Conservation (phyloP, 35 echinoderm and acorn worm species). For the Lytechinus pictus region DNA sequence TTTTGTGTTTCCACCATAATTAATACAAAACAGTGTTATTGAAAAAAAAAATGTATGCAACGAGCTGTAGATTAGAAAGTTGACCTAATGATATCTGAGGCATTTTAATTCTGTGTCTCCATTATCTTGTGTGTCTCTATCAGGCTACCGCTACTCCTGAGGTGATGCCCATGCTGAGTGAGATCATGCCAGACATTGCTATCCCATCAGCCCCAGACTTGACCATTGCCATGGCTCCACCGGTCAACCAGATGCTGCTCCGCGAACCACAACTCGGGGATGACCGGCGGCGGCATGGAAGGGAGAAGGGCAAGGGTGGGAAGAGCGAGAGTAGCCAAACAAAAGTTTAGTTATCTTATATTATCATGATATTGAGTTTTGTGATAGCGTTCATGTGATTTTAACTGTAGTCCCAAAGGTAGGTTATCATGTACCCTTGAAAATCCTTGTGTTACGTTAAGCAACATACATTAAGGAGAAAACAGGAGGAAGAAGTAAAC, state of each 20-base stretch:
- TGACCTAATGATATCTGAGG: neutral
- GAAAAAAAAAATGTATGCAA: no score
- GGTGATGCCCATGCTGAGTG: constrained; percentile 95
- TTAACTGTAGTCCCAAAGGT: neutral
- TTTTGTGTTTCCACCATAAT: neutral
- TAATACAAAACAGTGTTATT: no score
- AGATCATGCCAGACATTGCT: constrained; percentile 99
- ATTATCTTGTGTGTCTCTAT: neutral
- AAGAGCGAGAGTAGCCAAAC: constrained; percentile 54
- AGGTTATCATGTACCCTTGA: no score
- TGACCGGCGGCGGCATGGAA: constrained; percentile 49
- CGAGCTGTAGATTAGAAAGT: no score
- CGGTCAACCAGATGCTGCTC: constrained; percentile 97
- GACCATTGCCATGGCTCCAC: constrained; percentile 96
- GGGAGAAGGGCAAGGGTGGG: constrained; percentile 61
- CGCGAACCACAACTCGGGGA: constrained; percentile 91
- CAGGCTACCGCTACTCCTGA: constrained; percentile 86
- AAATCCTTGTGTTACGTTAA: neutral
- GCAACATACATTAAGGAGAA: no score
- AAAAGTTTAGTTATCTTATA: neutral
- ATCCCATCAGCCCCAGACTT: constrained; percentile 96
- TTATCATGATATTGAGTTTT: neutral
- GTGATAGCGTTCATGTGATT: neutral
- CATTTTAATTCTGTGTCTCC: constrained; percentile 24
- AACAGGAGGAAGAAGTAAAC: neutral